Evolutionary conservation across 2,113 vertebrate species (phyloP).

Genomic region (Opisthocomus hoazin): DNA sequence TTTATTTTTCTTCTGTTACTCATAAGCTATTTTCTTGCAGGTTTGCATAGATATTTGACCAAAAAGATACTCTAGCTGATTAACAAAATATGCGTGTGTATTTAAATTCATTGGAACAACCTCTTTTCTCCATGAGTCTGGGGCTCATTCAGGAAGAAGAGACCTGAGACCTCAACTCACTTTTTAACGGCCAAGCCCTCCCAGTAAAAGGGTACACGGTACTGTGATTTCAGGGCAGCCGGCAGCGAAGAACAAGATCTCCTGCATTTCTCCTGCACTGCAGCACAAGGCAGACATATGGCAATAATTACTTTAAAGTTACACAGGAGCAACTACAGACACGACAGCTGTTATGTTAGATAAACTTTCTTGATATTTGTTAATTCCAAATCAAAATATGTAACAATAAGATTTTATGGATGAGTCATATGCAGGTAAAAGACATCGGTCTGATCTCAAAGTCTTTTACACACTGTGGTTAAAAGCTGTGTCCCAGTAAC

Average conservation of each 20-base stretch:
- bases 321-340: background rate
- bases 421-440: background rate
- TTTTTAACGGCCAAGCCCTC: background rate
- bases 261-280: background rate
- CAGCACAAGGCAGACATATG: background rate
- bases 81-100: background rate
- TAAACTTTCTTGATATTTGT: constrained; percentile 16
- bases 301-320: background rate
- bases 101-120: background rate
- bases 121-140: background rate
- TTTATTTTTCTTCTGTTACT: background rate
- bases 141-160: background rate
- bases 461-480: background rate
- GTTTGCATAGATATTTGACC: background rate
- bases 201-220: background rate
- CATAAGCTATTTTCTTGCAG: background rate
- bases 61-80: background rate
- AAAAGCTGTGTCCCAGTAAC: background rate
- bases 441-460: background rate
- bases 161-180: background rate
- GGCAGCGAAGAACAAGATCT: background rate
- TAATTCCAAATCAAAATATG: constrained; percentile 3
- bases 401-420: background rate
- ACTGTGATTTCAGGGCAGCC: background rate
- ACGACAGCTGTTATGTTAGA: background rate